These are phyloP conservation scores for Fregetta grallaria DNA, from an alignment of 2,113 vertebrate genomes.

Conservation along the genomic window DNA sequence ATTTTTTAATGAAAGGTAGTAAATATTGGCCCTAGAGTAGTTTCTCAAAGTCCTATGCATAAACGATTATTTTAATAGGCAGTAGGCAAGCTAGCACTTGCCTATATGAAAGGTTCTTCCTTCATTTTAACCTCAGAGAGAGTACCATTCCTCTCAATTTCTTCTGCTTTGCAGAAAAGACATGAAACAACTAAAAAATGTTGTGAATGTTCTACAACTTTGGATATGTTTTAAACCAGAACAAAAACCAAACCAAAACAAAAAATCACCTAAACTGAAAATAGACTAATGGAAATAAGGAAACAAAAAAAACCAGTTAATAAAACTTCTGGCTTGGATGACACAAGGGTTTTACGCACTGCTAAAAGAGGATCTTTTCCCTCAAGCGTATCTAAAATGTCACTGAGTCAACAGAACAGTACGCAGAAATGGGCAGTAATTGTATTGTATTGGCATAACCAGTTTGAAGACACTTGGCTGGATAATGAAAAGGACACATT, in stretches of 20 bases:
- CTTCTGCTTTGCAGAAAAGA: background rate
- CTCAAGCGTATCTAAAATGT: background rate
- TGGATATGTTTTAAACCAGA: background rate
- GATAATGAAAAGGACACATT: background rate
- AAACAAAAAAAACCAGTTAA: background rate
- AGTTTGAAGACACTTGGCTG: background rate
- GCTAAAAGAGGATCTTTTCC: background rate
- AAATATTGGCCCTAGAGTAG: background rate
- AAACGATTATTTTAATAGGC: background rate
- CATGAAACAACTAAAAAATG: background rate
- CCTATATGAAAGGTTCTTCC: background rate
- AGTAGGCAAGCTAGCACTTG: background rate
- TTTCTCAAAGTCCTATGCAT: background rate
- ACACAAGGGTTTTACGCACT: background rate
- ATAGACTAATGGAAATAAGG: background rate
- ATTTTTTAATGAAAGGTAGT: background rate
- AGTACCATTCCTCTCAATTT: background rate
- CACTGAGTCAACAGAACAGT: background rate
- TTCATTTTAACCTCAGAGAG: background rate
- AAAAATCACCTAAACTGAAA: background rate
- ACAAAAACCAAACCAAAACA: background rate
- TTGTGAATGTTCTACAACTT: background rate
- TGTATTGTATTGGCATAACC: background rate
- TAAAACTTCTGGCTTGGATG: background rate
- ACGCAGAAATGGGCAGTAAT: background rate